Conservation (phyloP, 2,888 invertebrate species). For the Patella caerulea region DNA sequence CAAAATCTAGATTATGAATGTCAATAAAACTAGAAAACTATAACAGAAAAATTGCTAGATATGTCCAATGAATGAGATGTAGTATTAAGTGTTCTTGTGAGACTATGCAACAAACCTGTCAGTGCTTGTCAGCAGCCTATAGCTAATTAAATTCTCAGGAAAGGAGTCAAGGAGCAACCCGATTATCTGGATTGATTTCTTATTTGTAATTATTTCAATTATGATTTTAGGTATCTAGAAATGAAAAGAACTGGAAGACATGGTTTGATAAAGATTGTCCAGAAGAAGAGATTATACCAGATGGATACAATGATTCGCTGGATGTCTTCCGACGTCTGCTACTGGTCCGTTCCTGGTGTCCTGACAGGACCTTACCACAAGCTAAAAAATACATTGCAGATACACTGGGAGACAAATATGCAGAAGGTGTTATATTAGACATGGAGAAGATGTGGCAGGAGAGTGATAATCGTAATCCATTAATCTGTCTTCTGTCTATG, state of each 20-base stretch:
- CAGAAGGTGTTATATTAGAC: conserved; percentile 71
- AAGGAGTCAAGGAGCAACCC: too few species aligned
- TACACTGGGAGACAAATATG: conserved; percentile 69
- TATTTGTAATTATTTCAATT: too few species aligned
- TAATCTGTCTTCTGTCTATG: conserved; percentile 71
- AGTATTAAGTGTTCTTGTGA: too few species aligned
- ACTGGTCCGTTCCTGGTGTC: conserved; percentile 71
- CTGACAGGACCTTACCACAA: conserved; percentile 70
- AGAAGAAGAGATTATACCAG: conserved; percentile 71
- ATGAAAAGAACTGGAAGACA: conserved; percentile 71
- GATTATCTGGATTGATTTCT: too few species aligned
- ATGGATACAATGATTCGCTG: conserved; percentile 70
- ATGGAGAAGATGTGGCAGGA: conserved; percentile 71
- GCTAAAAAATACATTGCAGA: conserved; percentile 70
- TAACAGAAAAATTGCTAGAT: too few species aligned
- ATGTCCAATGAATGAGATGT: too few species aligned
- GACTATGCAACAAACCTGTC: too few species aligned
- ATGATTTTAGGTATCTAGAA: conserved; percentile 56
- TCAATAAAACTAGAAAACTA: too few species aligned
- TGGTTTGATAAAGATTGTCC: conserved; percentile 73
- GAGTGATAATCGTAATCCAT: conserved; percentile 64
- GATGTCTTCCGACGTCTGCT: conserved; percentile 71
- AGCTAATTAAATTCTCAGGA: too few species aligned
- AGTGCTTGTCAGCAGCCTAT: too few species aligned
- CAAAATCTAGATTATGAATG: too few species aligned